phyloP scores from a whole-genome alignment of 2,888 invertebrate species.

The Drosophila neonasuta region DNA sequence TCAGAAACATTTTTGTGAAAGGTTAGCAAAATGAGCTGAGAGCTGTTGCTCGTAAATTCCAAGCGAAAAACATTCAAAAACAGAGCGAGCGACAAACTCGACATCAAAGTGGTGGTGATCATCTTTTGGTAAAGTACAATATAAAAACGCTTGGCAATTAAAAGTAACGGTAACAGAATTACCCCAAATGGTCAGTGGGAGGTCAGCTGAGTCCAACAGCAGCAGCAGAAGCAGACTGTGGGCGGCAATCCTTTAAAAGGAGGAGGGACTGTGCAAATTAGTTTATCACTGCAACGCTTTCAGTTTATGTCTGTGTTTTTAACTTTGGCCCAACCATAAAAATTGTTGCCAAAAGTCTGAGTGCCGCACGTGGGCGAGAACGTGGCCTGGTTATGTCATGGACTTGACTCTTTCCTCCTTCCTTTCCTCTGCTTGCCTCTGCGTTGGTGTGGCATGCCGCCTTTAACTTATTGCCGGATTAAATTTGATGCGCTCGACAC shows the following conservation, averaged over 20 bases:
- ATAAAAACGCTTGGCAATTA: slow-evolving; percentile 48
- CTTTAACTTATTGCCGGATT: slow-evolving; percentile 68
- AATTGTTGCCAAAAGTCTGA: slow-evolving; percentile 5
- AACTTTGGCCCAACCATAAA: slow-evolving; percentile 35
- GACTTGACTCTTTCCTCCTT: not conserved
- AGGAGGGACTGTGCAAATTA: slow-evolving; percentile 47
- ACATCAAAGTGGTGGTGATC: slow-evolving; percentile 38
- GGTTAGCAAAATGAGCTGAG: slow-evolving; percentile 12
- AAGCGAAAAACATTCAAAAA: not conserved
- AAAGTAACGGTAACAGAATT: slow-evolving; percentile 35
- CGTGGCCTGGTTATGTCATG: slow-evolving; percentile 11
- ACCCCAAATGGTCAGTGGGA: slow-evolving; percentile 23
- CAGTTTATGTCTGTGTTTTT: slow-evolving; percentile 44
- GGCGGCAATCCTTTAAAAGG: slow-evolving; percentile 14
- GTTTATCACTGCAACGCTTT: slow-evolving; percentile 49
- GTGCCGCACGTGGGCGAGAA: slow-evolving; percentile 7
- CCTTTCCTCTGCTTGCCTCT: not conserved
- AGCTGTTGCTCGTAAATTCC: slow-evolving; percentile 22
- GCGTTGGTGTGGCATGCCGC: slow-evolving; percentile 3
- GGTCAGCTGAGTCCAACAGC: slow-evolving; percentile 5
- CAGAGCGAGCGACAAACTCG: slow-evolving; percentile 14
- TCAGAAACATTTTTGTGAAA: not conserved
- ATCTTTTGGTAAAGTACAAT: slow-evolving; percentile 15
- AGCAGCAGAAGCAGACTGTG: not conserved
- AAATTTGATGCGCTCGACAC: slow-evolving; percentile 50